These are phyloP conservation scores for Globodera ellingtonae DNA, from an alignment of 1,140 invertebrate species.

Conservation along the genomic window DNA sequence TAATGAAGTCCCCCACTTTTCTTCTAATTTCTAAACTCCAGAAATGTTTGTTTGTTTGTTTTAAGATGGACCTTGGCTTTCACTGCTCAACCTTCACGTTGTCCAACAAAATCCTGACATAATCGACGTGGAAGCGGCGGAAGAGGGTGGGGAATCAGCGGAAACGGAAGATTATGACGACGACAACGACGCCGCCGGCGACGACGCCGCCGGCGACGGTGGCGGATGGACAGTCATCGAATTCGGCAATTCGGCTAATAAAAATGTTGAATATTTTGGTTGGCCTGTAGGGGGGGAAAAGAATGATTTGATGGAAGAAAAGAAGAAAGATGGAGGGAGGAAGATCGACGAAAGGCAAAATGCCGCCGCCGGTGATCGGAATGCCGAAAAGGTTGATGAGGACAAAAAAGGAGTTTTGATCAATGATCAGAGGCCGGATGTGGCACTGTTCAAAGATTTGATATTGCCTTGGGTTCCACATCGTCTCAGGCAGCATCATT, in stretches of 20 bases:
- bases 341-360: background rate
- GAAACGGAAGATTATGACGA: constrained; percentile 20
- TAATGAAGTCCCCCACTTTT: too few relatives aligned
- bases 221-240: constrained; percentile 24
- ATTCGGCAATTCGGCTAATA: background rate
- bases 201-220: background rate
- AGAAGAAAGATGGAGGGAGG: constrained; percentile 10
- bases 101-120: constrained; percentile 12
- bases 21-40: too few relatives aligned
- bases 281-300: background rate
- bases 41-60: too few relatives aligned
- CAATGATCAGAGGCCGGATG: constrained; percentile 8
- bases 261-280: background rate
- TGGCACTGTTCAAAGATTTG: constrained; percentile 10
- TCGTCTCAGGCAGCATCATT: constrained; percentile 5
- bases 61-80: constrained; percentile 27
- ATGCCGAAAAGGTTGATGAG: background rate
- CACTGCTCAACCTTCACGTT: constrained; percentile 18
- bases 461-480: constrained; percentile 25
- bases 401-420: background rate
- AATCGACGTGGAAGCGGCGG: constrained; percentile 3
- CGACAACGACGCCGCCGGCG: too few relatives aligned
- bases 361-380: background rate
- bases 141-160: background rate
- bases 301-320: background rate